Evolutionary conservation across 1,140 invertebrate species (phyloP).

Genomic region (Tachypleus tridentatus): DNA sequence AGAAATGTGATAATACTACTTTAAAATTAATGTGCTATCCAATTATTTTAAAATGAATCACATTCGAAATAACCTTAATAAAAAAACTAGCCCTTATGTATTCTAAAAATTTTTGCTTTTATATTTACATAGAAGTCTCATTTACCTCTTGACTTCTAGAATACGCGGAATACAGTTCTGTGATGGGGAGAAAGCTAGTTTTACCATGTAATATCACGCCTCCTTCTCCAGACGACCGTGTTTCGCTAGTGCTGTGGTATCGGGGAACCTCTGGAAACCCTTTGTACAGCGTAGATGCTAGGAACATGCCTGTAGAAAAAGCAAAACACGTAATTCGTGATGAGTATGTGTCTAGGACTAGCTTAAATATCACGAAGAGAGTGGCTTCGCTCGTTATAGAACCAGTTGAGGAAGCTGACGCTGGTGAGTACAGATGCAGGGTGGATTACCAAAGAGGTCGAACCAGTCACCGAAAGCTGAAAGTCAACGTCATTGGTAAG

Average conservation of each 20-base stretch:
- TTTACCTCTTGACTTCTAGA: too few relatives aligned
- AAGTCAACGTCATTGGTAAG: slow-evolving; percentile 81
- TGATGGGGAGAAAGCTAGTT: slow-evolving; percentile 55
- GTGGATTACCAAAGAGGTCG: slow-evolving; percentile 82
- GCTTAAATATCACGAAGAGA: slow-evolving; percentile 10
- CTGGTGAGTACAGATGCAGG: slow-evolving; percentile 42
- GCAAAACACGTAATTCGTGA: slow-evolving; percentile 22
- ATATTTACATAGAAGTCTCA: too few relatives aligned
- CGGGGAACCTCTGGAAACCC: slow-evolving; percentile 42
- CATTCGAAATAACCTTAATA: too few relatives aligned
- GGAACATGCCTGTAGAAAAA: slow-evolving; percentile 19
- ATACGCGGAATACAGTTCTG: slow-evolving; percentile 35
- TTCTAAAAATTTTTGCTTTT: too few relatives aligned
- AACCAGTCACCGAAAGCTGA: slow-evolving; percentile 74
- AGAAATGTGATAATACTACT: too few relatives aligned
- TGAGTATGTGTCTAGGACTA: slow-evolving; percentile 10
- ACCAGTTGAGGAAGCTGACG: not conserved
- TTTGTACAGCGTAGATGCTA: slow-evolving; percentile 25
- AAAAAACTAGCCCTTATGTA: too few relatives aligned
- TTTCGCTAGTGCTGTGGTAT: slow-evolving; percentile 72
- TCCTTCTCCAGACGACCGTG: slow-evolving; percentile 36
- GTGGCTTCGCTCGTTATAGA: slow-evolving; percentile 17
- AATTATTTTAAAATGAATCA: too few relatives aligned
- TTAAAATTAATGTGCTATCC: too few relatives aligned
- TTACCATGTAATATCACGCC: slow-evolving; percentile 66